Percentiles rank a stretch among this genome's conserved stretches.
phyloP scores from a whole-genome alignment of 1,140 invertebrate species.

The Phymastichus coffea region DNA sequence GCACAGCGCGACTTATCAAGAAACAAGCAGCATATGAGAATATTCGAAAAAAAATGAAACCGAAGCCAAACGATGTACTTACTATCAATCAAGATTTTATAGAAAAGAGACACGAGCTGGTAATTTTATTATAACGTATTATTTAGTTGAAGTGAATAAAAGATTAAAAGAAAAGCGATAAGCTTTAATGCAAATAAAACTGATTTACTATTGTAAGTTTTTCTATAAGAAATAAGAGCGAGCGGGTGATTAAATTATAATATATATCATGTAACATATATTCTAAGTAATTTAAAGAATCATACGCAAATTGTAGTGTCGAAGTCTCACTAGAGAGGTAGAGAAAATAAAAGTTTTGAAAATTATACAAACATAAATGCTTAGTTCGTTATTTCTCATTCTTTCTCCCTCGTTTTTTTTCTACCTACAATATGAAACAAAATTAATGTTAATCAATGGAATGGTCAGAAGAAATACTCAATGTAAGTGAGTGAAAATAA shows the following conservation, averaged over 20 bases:
- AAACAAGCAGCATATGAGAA: constrained; percentile 9
- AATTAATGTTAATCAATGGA: too few species aligned
- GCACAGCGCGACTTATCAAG: constrained; percentile 16
- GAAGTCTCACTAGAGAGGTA: constrained; percentile 50
- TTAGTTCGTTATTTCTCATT: constrained; percentile 27
- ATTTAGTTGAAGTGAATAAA: constrained; percentile 4
- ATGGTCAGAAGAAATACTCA: too few species aligned
- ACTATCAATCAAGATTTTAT: constrained; percentile 22
- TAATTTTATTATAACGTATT: constrained; percentile 26
- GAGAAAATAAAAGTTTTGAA: constrained; percentile 50
- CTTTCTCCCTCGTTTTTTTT: not conserved
- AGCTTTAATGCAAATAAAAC: too few species aligned
- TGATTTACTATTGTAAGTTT: constrained; percentile 38
- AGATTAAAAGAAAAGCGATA: too few species aligned
- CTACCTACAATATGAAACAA: not conserved
- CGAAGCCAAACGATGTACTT: not conserved
- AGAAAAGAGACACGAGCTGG: constrained; percentile 10
- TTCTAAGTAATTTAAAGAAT: constrained; percentile 46
- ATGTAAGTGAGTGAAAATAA: constrained; percentile 20
- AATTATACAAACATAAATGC: constrained; percentile 32
- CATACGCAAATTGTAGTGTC: constrained; percentile 51
- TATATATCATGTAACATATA: constrained; percentile 37
- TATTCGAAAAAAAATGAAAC: not conserved
- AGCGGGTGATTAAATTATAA: constrained; percentile 35
- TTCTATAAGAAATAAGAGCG: constrained; percentile 37